phyloP scores from a whole-genome alignment of 1,140 invertebrate genomes.

The Cylas formicarius region DNA sequence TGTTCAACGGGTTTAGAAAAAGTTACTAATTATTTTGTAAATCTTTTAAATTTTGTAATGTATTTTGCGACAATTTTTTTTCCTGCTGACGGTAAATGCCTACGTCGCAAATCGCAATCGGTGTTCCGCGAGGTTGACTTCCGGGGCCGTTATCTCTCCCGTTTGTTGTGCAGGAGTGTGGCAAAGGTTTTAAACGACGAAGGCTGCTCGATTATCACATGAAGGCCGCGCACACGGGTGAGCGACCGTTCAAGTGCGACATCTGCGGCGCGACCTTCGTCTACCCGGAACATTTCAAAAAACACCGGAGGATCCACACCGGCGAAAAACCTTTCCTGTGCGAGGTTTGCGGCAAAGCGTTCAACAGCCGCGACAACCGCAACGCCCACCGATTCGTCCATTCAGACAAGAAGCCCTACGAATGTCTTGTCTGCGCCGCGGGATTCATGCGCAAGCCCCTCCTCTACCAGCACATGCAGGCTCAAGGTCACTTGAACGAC shows the following conservation, averaged over 20 bases:
- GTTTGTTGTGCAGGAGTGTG: conserved; percentile 22
- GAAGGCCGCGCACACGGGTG: conserved; percentile 72
- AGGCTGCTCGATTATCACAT: conserved; percentile 73
- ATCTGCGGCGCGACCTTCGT: conserved; percentile 70
- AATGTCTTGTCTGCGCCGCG: conserved; percentile 70
- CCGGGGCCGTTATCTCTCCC: not conserved
- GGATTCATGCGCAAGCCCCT: conserved; percentile 79
- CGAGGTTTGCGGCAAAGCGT: conserved; percentile 78
- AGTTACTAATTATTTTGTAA: too few relatives aligned
- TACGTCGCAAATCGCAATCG: too few relatives aligned
- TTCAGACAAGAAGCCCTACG: conserved; percentile 79
- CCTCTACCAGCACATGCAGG: conserved; percentile 70
- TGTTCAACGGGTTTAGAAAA: too few relatives aligned
- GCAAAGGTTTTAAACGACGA: conserved; percentile 63
- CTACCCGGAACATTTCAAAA: conserved; percentile 78
- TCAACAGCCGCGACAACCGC: conserved; percentile 75
- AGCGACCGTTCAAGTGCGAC: conserved; percentile 67
- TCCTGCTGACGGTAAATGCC: too few relatives aligned
- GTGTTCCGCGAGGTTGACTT: not conserved
- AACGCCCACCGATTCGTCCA: conserved; percentile 80
- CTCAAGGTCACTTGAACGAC: conserved; percentile 58
- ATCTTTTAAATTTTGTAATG: too few relatives aligned
- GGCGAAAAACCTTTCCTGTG: conserved; percentile 70
- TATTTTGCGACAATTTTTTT: too few relatives aligned
- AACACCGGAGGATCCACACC: conserved; percentile 71